Conservation (phyloP, 2,888 invertebrate genomes). For the Xestia ashworthii region DNA sequence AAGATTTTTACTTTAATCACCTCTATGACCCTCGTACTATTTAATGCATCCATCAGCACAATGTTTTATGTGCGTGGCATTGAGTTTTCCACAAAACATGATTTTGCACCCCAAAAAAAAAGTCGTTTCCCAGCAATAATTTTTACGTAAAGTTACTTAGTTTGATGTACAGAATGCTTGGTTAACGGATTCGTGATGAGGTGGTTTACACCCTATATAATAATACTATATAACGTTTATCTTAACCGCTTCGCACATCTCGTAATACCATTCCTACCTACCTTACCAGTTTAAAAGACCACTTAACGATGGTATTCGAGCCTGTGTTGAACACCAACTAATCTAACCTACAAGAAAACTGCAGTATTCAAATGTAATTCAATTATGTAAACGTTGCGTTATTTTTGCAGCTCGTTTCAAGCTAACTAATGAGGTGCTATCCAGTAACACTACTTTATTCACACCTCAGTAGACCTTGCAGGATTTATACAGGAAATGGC, state of each 20-base stretch:
- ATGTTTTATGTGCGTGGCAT: too few relatives aligned
- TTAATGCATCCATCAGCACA: too few relatives aligned
- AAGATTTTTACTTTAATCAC: too few relatives aligned
- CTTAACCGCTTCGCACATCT: constrained; percentile 6
- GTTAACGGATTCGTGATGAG: too few relatives aligned
- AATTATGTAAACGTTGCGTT: constrained; percentile 63
- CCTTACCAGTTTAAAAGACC: constrained; percentile 21
- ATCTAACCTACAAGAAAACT: constrained; percentile 57
- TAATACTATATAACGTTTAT: constrained; percentile 12
- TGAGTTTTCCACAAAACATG: too few relatives aligned
- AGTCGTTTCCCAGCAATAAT: too few relatives aligned
- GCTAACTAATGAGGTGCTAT: constrained; percentile 59
- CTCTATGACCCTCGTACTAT: too few relatives aligned
- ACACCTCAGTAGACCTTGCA: constrained; percentile 47
- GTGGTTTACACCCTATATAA: too few relatives aligned
- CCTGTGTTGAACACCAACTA: constrained; percentile 52
- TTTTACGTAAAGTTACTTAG: too few relatives aligned
- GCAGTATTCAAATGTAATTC: constrained; percentile 65
- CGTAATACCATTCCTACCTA: constrained; percentile 9
- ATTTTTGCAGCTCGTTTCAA: constrained; percentile 59
- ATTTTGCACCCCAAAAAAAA: too few relatives aligned
- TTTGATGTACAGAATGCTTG: too few relatives aligned
- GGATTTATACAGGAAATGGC: constrained; percentile 55
- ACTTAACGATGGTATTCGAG: constrained; percentile 39
- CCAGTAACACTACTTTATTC: constrained; percentile 57